A percentile compares a stretch with the other conserved stretches of the same genome.
Evolutionary conservation across 37 sponge, comb jelly and placozoan genomes (phyloP).

Genomic region (Bolinopsis microptera): DNA sequence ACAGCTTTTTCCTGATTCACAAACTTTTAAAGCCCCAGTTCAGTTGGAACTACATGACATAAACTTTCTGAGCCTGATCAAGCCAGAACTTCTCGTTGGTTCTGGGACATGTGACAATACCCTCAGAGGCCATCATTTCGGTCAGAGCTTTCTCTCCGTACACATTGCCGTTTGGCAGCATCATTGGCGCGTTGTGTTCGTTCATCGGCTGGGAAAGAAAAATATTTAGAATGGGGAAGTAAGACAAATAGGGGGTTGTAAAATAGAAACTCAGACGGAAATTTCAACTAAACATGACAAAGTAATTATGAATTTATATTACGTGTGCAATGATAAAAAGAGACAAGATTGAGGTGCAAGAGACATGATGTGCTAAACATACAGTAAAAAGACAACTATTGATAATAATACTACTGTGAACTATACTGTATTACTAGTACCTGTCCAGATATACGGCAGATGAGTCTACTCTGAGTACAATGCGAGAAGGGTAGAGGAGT

Average conservation of each 20-base stretch:
- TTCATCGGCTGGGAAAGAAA: slow-evolving; percentile 77
- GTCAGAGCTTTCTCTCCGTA: slow-evolving; percentile 86
- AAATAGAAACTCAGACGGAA: too few relatives aligned
- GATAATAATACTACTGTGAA: too few relatives aligned
- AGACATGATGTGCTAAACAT: too few relatives aligned
- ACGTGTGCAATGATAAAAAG: too few relatives aligned
- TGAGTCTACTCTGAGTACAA: slow-evolving; percentile 90
- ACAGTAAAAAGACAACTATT: too few relatives aligned
- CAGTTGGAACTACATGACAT: slow-evolving; percentile 79
- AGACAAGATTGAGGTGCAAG: too few relatives aligned
- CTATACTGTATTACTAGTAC: too few relatives aligned
- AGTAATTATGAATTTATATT: too few relatives aligned
- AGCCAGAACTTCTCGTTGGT: slow-evolving; percentile 79
- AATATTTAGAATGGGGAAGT: not conserved
- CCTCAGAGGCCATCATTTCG: slow-evolving; percentile 70
- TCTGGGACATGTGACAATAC: slow-evolving; percentile 78
- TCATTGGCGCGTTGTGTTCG: slow-evolving; percentile 96
- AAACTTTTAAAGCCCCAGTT: too few relatives aligned
- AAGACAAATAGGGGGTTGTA: not conserved
- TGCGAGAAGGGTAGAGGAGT: slow-evolving; percentile 93
- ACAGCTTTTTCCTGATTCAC: too few relatives aligned
- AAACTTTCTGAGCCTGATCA: slow-evolving; percentile 87
- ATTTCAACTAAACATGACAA: too few relatives aligned
- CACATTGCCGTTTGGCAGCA: slow-evolving; percentile 91
- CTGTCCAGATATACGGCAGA: slow-evolving; percentile 81